Conservation (phyloP, 2,797 vertebrate species). For the Miichthys miiuy region DNA sequence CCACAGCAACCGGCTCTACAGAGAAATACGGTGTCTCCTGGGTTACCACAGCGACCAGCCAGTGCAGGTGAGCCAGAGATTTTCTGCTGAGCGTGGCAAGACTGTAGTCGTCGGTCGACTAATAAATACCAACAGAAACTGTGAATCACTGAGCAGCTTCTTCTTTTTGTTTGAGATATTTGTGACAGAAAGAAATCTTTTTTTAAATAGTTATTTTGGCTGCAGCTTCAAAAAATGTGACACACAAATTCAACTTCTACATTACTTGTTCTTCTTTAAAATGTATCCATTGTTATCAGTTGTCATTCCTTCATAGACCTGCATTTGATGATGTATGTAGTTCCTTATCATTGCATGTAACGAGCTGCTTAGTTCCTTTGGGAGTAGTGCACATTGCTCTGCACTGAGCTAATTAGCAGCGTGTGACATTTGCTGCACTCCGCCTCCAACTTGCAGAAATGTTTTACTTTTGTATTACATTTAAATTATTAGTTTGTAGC, state of each 20-base stretch:
- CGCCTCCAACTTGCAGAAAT: background rate
- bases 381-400: constrained; percentile 28
- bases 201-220: background rate
- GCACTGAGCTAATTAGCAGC: constrained; percentile 30
- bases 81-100: constrained; percentile 21
- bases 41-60: constrained; percentile 96
- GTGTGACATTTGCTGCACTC: constrained; percentile 39
- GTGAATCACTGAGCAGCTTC: background rate
- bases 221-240: background rate
- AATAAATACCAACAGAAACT: constrained; percentile 20
- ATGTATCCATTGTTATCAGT: background rate
- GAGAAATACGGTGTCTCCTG: constrained; percentile 95
- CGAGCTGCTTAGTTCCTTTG: constrained; percentile 18
- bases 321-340: constrained; percentile 1
- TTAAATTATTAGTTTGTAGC: constrained; percentile 7
- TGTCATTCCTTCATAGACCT: background rate
- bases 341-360: constrained; percentile 24
- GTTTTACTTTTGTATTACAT: background rate
- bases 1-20: constrained; percentile 94
- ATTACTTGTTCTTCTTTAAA: constrained; percentile 1
- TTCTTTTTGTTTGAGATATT: background rate
- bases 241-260: background rate
- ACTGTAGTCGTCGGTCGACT: background rate
- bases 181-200: background rate
- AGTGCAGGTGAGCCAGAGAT: constrained; percentile 90